Evolutionary conservation across 2,888 invertebrate genomes (phyloP).

Genomic region (Leptinotarsa peninsularis): DNA sequence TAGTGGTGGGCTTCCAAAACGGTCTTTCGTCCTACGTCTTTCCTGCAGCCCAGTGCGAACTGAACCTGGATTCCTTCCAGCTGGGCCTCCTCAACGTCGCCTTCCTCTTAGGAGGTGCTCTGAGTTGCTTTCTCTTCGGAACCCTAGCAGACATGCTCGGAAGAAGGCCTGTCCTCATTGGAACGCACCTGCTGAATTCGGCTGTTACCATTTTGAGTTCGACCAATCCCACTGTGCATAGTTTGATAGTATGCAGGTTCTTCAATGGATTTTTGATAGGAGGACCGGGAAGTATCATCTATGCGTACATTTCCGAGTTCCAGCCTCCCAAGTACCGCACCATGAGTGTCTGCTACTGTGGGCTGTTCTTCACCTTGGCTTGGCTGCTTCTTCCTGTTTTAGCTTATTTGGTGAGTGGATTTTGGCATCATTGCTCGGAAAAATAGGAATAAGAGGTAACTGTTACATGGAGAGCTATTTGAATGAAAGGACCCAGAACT

Average conservation of each 20-base stretch:
- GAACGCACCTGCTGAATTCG: conserved; percentile 63
- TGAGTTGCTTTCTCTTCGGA: conserved; percentile 86
- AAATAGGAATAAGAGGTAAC: too few relatives aligned
- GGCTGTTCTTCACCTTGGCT: conserved; percentile 74
- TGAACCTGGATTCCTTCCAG: conserved; percentile 74
- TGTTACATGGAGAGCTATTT: too few relatives aligned
- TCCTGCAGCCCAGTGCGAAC: conserved; percentile 79
- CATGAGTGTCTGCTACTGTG: conserved; percentile 73
- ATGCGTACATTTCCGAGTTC: conserved; percentile 76
- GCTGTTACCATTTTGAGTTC: conserved; percentile 65
- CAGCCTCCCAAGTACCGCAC: conserved; percentile 72
- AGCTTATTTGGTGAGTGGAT: conserved; percentile 44
- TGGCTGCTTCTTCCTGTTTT: conserved; percentile 75
- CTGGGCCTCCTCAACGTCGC: conserved; percentile 79
- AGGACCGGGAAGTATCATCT: conserved; percentile 63
- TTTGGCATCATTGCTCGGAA: too few relatives aligned
- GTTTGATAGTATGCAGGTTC: conserved; percentile 69
- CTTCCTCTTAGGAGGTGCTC: conserved; percentile 78
- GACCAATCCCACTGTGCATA: conserved; percentile 43
- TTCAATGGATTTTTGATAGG: conserved; percentile 71
- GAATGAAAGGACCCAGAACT: too few relatives aligned
- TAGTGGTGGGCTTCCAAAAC: conserved; percentile 75
- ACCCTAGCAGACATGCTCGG: conserved; percentile 82
- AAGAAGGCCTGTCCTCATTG: conserved; percentile 69
- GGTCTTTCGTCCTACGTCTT: conserved; percentile 78